Evolutionary conservation across 2,888 invertebrate species (phyloP), one percentile per base, ranked within the genome.

Genomic region (Scaptomyza cyrtandrae): DNA sequence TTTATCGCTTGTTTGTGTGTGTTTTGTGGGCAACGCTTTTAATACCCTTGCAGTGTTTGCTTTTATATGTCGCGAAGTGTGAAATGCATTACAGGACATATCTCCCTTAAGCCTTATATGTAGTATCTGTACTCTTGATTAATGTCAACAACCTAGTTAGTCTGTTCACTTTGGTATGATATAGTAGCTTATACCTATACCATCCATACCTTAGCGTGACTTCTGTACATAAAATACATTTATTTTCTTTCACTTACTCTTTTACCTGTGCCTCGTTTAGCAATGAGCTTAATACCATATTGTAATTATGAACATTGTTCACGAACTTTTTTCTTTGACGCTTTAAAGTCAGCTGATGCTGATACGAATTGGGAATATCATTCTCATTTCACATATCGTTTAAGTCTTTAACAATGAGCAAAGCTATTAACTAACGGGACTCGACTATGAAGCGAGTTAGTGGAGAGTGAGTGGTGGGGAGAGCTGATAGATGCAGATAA

Each of bases 401-500:
- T 41, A 44, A 61, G 60, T 68, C 73, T 59, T 24, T 3, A 24
- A 5, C 4, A 24, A 33, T 55, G 46, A 52, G 39, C 19, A 29
- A 59, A 59, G 66, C 71, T 14, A 45, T 29, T 5, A 29, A 7
- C 29, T 1, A 29, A 50, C 44, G 24, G 24, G 5, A 60, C 31
- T 43, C 16, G 52, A 64, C 39, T 37, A 3, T 3, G 24, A 24
- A 24, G 24, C 4, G 27, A 19, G 27, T 41, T 24, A 31, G 31
- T 31, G 16, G 10, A 33, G 33, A 33, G 33, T 3, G 33, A 10
- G 6, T 49, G 0, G 14, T 29, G 13, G 6, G 24, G 45, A 6
- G 3, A 14, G 62, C 57, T 77, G 67, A 74, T 61, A 61, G 66
- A 75, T 31, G 46, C 39, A 67, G 68, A 75, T 71, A 78, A 78